Conservation (phyloP, 2,113 vertebrate species). For the Bagarius yarrelli region DNA sequence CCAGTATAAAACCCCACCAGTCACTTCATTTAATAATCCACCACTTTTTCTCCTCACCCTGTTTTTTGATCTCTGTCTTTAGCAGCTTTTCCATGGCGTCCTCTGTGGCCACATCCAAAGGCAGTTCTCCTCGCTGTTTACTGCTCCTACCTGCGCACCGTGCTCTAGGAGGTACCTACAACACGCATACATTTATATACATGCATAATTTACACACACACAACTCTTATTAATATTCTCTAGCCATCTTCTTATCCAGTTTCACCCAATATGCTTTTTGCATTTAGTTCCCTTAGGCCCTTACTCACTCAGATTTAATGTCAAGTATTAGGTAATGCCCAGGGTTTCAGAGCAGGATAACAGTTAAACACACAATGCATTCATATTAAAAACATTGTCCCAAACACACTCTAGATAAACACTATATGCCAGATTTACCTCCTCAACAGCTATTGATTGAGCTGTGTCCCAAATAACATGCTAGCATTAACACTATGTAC, state of each 20-base stretch:
- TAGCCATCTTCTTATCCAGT: background rate
- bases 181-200: slow-evolving; percentile 11
- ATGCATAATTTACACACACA: background rate
- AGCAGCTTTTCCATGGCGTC: slow-evolving; percentile 76
- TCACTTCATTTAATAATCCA: background rate
- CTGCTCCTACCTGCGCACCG: slow-evolving; percentile 70
- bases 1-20: background rate
- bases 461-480: too few species aligned
- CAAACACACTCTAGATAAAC: too few species aligned
- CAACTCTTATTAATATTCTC: background rate
- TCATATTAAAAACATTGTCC: too few species aligned
- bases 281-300: background rate
- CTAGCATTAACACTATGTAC: too few species aligned
- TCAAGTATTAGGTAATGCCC: background rate
- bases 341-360: background rate
- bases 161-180: slow-evolving; percentile 76
- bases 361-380: too few species aligned
- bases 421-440: too few species aligned
- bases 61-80: slow-evolving; percentile 77
- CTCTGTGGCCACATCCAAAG: slow-evolving; percentile 77
- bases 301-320: background rate
- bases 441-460: too few species aligned
- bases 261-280: background rate
- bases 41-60: slow-evolving; percentile 62
- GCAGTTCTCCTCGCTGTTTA: slow-evolving; percentile 81